phyloP scores from a whole-genome alignment of 2,888 invertebrate genomes.

The Hetaerina titia region DNA sequence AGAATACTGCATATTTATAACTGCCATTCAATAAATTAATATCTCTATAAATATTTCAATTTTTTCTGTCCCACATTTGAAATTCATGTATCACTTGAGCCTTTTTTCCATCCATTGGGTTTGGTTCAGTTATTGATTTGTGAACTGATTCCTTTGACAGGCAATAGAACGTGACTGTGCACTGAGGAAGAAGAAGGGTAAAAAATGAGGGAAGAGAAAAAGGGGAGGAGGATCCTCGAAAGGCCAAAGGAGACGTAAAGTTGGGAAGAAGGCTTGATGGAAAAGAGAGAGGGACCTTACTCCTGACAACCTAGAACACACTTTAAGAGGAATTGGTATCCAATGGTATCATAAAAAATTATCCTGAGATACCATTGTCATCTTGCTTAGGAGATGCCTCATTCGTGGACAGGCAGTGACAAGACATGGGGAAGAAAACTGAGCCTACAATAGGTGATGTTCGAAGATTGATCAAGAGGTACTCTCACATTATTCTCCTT shows the following conservation, averaged over 20 bases:
- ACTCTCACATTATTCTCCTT: slow-evolving; percentile 82
- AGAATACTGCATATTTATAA: too few species aligned
- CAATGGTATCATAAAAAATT: slow-evolving; percentile 84
- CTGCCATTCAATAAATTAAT: too few species aligned
- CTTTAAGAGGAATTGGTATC: slow-evolving; percentile 86
- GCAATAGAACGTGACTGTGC: slow-evolving; percentile 71
- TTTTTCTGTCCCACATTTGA: too few species aligned
- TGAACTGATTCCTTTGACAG: neutral
- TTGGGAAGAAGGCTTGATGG: slow-evolving; percentile 77
- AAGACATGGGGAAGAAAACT: slow-evolving; percentile 76
- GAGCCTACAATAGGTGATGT: slow-evolving; percentile 82
- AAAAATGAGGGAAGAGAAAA: slow-evolving; percentile 70
- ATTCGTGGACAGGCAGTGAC: slow-evolving; percentile 80
- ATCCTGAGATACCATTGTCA: slow-evolving; percentile 80
- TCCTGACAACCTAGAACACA: slow-evolving; percentile 81
- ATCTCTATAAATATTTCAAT: too few species aligned
- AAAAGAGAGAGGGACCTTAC: slow-evolving; percentile 82
- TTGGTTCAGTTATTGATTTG: too few species aligned
- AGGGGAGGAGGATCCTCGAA: slow-evolving; percentile 70
- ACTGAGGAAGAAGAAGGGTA: slow-evolving; percentile 71
- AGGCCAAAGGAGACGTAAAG: slow-evolving; percentile 70
- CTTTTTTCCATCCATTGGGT: too few species aligned
- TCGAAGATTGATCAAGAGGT: slow-evolving; percentile 80
- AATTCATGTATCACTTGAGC: too few species aligned
- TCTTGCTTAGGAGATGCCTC: slow-evolving; percentile 86